These are phyloP conservation scores for Montipora capricornis DNA, from an alignment of 64 coral and sea anemone species.

Conservation along the genomic window DNA sequence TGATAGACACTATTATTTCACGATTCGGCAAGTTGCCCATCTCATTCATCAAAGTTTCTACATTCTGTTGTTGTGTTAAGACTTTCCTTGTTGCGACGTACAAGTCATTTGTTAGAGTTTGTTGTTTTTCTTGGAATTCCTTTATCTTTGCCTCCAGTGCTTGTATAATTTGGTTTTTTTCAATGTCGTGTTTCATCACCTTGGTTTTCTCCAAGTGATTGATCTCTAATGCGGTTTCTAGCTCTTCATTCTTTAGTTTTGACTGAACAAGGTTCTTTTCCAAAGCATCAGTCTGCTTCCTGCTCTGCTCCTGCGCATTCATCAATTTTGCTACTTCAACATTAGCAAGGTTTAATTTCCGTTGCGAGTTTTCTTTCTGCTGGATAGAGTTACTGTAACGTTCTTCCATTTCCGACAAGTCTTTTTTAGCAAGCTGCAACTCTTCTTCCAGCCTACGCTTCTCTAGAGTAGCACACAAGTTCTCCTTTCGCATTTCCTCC, in stretches of 20 bases:
- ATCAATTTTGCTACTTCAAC: slow-evolving; percentile 77
- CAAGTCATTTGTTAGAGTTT: slow-evolving; percentile 78
- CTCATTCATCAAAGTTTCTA: slow-evolving; percentile 80
- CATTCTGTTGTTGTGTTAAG: slow-evolving; percentile 73
- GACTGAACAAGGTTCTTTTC: slow-evolving; percentile 75
- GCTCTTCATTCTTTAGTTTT: slow-evolving; percentile 74
- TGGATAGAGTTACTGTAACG: slow-evolving; percentile 68
- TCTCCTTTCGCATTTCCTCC: slow-evolving; percentile 59
- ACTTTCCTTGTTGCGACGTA: slow-evolving; percentile 90
- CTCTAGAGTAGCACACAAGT: slow-evolving; percentile 37
- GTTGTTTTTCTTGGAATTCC: slow-evolving; percentile 72
- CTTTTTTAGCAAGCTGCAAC: slow-evolving; percentile 52
- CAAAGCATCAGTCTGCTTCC: slow-evolving; percentile 55
- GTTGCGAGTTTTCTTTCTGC: slow-evolving; percentile 74
- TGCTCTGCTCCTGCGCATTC: slow-evolving; percentile 62
- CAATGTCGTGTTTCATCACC: slow-evolving; percentile 58
- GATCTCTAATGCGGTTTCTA: slow-evolving; percentile 60
- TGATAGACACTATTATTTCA: slow-evolving; percentile 64
- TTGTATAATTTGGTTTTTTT: slow-evolving; percentile 78
- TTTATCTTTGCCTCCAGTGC: slow-evolving; percentile 59
- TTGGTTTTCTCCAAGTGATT: slow-evolving; percentile 72
- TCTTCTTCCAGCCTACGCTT: slow-evolving; percentile 64
- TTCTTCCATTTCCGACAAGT: slow-evolving; percentile 72
- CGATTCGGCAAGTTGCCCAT: slow-evolving; percentile 53
- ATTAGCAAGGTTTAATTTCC: slow-evolving; percentile 64